A percentile compares a stretch with the other conserved stretches of the same genome.
These are phyloP conservation scores for Drosophila cardini DNA, from an alignment of 1,140 invertebrate species.

Conservation along the genomic window DNA sequence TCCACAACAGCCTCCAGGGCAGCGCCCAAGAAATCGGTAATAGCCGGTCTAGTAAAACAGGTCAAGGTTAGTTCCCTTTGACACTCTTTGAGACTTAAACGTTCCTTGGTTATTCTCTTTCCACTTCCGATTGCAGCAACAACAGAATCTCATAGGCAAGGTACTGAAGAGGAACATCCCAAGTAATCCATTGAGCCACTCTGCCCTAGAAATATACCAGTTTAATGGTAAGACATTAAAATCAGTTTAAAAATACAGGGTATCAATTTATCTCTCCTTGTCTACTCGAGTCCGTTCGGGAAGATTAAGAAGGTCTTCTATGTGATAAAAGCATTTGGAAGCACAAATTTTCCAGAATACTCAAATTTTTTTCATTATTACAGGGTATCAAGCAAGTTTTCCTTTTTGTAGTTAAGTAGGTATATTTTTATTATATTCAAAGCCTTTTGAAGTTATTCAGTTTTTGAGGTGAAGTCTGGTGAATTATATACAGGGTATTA, in stretches of 20 bases:
- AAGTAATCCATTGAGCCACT: conserved; percentile 58
- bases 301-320: too few species aligned
- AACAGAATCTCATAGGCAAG: conserved; percentile 69
- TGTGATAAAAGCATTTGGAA: too few species aligned
- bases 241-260: background rate
- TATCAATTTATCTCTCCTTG: background rate
- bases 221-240: conserved; percentile 60
- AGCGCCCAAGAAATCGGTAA: conserved; percentile 58
- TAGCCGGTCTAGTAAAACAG: conserved; percentile 67
- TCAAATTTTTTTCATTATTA: too few species aligned
- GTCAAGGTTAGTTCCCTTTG: conserved; percentile 56
- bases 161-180: conserved; percentile 59
- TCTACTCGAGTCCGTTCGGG: too few species aligned
- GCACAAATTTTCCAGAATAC: too few species aligned
- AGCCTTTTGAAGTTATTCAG: too few species aligned
- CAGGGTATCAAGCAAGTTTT: too few species aligned
- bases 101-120: background rate
- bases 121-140: conserved; percentile 42
- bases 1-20: conserved; percentile 6
- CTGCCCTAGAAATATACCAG: conserved; percentile 73
- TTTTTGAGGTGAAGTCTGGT: too few species aligned
- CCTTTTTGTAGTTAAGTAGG: too few species aligned
- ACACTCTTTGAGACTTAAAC: background rate
- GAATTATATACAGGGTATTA: too few species aligned
- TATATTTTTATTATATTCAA: too few species aligned